These are phyloP conservation scores for Hartigia nigra DNA, from an alignment of 2,888 invertebrate genomes.

Conservation along the genomic window DNA sequence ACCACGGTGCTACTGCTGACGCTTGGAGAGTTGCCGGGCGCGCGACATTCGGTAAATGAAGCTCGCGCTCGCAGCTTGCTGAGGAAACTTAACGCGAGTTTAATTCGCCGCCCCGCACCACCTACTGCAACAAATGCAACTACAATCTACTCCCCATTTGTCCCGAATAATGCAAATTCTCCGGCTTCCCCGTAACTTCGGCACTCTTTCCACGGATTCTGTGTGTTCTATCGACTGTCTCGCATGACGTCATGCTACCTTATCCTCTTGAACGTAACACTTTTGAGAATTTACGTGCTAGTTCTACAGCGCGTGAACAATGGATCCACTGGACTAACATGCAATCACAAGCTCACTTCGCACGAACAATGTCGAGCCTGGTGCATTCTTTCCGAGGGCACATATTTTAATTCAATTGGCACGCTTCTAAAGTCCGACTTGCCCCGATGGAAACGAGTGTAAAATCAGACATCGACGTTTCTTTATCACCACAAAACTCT, in stretches of 20 bases:
- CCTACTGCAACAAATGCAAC: neutral
- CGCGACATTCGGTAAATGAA: neutral
- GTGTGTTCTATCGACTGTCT: neutral
- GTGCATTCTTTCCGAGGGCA: neutral
- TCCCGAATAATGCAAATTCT: neutral
- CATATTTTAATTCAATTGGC: neutral
- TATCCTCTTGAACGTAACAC: neutral
- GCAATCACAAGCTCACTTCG: neutral
- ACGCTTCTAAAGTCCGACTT: neutral
- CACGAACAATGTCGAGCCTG: neutral
- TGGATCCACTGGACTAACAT: neutral
- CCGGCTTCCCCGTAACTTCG: neutral
- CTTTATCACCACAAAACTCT: neutral
- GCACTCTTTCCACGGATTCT: neutral
- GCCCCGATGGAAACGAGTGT: neutral
- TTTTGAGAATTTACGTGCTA: neutral
- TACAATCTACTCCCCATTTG: neutral
- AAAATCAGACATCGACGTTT: neutral
- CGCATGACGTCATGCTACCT: neutral
- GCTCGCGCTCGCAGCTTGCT: neutral
- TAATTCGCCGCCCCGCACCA: neutral
- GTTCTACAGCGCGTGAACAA: neutral
- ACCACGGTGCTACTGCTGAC: neutral
- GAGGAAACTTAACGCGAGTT: conserved; percentile 3
- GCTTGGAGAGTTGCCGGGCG: neutral